phyloP scores from a whole-genome alignment of 2,113 vertebrate species.

The Myanophis thanlyinensis region DNA sequence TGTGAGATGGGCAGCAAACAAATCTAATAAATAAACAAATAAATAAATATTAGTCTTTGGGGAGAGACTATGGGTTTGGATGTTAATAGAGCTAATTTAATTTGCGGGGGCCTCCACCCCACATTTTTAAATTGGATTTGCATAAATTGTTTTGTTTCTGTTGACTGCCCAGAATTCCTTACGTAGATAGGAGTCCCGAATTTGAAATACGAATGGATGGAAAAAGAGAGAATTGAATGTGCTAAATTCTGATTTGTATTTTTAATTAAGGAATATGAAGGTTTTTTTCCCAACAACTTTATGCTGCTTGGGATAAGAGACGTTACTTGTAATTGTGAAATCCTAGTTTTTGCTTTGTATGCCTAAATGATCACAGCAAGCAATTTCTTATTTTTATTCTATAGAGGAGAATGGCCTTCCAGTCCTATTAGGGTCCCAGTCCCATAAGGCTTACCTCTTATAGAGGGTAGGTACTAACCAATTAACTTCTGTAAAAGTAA shows the following conservation, averaged over 20 bases:
- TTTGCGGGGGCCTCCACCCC: not conserved
- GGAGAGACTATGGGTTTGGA: not conserved
- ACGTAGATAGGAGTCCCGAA: not conserved
- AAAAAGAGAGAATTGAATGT: not conserved
- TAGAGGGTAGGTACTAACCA: not conserved
- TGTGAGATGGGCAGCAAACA: not conserved
- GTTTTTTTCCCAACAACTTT: not conserved
- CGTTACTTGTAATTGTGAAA: not conserved
- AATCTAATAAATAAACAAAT: not conserved
- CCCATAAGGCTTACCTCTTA: not conserved
- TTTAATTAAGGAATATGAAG: not conserved
- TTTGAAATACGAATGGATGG: not conserved
- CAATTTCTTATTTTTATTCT: not conserved
- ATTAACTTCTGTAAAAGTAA: not conserved
- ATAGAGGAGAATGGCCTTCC: not conserved
- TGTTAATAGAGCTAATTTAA: not conserved
- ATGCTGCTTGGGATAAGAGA: not conserved
- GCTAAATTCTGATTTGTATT: not conserved
- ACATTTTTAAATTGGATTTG: not conserved
- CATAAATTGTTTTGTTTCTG: not conserved
- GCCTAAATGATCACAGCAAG: not conserved
- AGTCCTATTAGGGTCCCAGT: not conserved
- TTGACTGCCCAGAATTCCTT: not conserved
- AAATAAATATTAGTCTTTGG: not conserved
- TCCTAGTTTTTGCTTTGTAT: not conserved